Evolutionary conservation across 2,888 invertebrate species (phyloP).

Genomic region (Eristalinus sepulchralis): DNA sequence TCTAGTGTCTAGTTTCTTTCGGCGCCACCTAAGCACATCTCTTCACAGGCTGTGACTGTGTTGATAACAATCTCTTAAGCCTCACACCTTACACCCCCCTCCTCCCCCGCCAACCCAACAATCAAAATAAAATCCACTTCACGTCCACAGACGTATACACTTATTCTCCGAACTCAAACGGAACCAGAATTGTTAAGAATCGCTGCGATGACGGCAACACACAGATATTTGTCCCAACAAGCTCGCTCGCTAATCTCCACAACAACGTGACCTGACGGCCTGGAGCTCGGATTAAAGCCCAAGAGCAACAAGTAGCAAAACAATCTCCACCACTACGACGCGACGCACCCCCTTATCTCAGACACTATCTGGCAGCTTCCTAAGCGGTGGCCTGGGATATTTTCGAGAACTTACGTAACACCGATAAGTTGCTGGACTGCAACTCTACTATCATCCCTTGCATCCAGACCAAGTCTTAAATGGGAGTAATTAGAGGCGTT

Average conservation of each 20-base stretch:
- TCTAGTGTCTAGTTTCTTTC: too few species aligned
- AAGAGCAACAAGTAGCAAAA: not conserved
- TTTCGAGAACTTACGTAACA: conserved; percentile 71
- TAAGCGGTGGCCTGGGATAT: not conserved
- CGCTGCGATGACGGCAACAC: too few species aligned
- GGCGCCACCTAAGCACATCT: too few species aligned
- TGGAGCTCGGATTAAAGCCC: not conserved
- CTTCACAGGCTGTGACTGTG: too few species aligned
- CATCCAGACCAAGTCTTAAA: conserved; percentile 18
- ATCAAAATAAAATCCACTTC: too few species aligned
- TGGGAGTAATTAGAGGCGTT: not conserved
- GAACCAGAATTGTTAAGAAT: too few species aligned
- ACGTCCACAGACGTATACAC: too few species aligned
- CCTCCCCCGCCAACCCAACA: too few species aligned
- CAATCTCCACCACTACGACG: not conserved
- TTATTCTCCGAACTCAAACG: too few species aligned
- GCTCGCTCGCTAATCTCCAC: not conserved
- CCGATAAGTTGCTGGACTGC: conserved; percentile 37
- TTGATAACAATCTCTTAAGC: too few species aligned
- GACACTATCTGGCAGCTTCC: not conserved
- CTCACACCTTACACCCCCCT: too few species aligned
- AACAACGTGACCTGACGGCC: not conserved
- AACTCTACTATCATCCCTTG: conserved; percentile 10
- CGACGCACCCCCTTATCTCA: too few species aligned
- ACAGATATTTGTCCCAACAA: not conserved